Evolutionary conservation across 37 sponge, comb jelly and placozoan genomes (phyloP).

Genomic region (Chondrilla cf. caribensis): DNA sequence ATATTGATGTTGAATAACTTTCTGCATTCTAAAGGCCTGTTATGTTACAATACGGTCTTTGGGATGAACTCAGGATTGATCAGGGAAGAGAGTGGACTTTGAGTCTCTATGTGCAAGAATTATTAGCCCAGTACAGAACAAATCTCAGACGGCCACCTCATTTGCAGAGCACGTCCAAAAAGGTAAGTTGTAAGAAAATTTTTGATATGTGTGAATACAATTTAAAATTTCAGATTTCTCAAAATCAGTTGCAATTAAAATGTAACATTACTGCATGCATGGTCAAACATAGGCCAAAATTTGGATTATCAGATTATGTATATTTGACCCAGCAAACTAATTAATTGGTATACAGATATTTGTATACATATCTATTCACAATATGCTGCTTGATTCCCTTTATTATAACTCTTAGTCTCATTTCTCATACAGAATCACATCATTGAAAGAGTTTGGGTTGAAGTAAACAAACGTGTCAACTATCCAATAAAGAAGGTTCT

Average conservation of each 20-base stretch:
- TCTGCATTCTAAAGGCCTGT: conserved; percentile 21
- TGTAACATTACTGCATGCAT: too few relatives aligned
- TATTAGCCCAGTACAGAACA: conserved; percentile 30
- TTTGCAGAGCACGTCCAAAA: conserved; percentile 40
- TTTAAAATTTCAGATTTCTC: too few relatives aligned
- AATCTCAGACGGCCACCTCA: conserved; percentile 34
- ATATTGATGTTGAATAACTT: too few relatives aligned
- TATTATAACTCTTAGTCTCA: background rate
- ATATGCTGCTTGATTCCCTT: background rate
- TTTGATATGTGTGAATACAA: too few relatives aligned
- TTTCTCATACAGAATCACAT: conserved; percentile 25
- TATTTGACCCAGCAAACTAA: too few relatives aligned
- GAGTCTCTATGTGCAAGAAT: conserved; percentile 51
- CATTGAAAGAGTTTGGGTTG: conserved; percentile 14
- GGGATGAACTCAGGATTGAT: conserved; percentile 70
- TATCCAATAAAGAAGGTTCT: conserved; percentile 21
- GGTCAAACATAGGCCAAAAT: too few relatives aligned
- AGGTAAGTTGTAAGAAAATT: conserved; percentile 21
- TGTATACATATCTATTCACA: background rate
- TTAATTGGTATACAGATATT: too few relatives aligned
- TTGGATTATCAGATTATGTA: too few relatives aligned
- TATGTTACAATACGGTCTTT: conserved; percentile 52
- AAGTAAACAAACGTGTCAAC: conserved; percentile 13
- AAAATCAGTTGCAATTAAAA: too few relatives aligned
- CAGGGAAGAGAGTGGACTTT: conserved; percentile 59